Evolutionary conservation across 2,888 invertebrate genomes (phyloP).

Genomic region (Lycocerus yunnanus): DNA sequence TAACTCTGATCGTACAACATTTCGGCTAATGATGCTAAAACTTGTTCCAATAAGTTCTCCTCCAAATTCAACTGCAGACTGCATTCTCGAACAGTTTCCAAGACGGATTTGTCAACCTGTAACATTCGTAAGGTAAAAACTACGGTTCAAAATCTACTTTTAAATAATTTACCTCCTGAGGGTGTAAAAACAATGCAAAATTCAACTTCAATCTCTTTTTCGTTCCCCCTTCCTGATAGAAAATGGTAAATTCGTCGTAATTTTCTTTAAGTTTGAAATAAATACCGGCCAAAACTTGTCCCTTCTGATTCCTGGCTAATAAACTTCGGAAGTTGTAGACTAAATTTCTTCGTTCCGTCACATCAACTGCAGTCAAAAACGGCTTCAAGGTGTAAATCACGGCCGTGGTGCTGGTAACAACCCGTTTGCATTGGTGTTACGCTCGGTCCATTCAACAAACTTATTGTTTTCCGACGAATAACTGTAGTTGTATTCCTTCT

Average conservation of each 20-base stretch:
- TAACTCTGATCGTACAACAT: slow-evolving; percentile 74
- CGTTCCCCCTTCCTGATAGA: slow-evolving; percentile 69
- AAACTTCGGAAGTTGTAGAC: slow-evolving; percentile 84
- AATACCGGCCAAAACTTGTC: slow-evolving; percentile 80
- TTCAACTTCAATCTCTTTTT: slow-evolving; percentile 75
- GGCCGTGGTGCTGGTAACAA: slow-evolving; percentile 60
- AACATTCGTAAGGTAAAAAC: slow-evolving; percentile 28
- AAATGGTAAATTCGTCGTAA: slow-evolving; percentile 72
- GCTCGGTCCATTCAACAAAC: slow-evolving; percentile 86
- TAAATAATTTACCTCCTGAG: slow-evolving; percentile 58
- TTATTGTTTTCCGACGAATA: slow-evolving; percentile 69
- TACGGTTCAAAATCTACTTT: background rate
- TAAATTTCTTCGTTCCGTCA: slow-evolving; percentile 87
- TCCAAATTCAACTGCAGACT: slow-evolving; percentile 74
- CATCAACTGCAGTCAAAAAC: slow-evolving; percentile 79
- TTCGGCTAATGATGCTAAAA: slow-evolving; percentile 68
- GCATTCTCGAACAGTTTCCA: slow-evolving; percentile 68
- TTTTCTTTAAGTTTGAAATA: slow-evolving; percentile 76
- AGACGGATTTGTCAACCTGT: slow-evolving; percentile 66
- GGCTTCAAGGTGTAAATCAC: slow-evolving; percentile 80
- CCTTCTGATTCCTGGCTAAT: slow-evolving; percentile 81
- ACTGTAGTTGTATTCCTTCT: slow-evolving; percentile 84
- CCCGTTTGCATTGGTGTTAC: slow-evolving; percentile 71
- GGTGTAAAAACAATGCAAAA: slow-evolving; percentile 69
- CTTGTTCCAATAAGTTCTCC: slow-evolving; percentile 63